Base-by-base conservation (phyloP, 2,797 vertebrate species). In the Lagocephalus sceleratus region DNA sequence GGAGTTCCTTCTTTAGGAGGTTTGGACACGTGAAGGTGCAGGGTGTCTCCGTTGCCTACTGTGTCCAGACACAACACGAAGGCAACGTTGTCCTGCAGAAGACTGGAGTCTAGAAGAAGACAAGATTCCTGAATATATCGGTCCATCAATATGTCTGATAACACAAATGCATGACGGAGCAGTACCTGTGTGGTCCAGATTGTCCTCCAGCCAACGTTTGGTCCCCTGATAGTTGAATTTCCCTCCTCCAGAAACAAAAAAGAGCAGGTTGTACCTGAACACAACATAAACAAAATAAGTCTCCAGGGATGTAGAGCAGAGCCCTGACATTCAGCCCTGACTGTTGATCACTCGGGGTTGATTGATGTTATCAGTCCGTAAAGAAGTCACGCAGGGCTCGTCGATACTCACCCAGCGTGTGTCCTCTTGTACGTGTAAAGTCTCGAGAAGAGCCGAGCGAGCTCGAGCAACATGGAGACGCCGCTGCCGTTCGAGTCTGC, bases 201-300 rank as follows among this genome's bases (percentile, higher is more conserved):
- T 96, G 81, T 99, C 97, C 66, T 99, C 97, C 65, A 99, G 84
- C 97, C 97, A 99, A 21, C 97, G 91, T 75, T 99, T 99, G 45
- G 97, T 98, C 29, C 97, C 97, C 84, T 99, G 97, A 64, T 98
- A 98, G 88, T 98, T 99, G 73, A 99, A 99, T 75, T 99, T 99
- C 16, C 97, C 97, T n/a, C 97, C 97, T 60, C 97, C 97, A 0
- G 97, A 98, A 0, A 97, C 91, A 63, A 99, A 99, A 88, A 99
- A 98, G 54, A 99, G 87, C 69, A 99, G 87, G 69, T 99, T 99
- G 79, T 97, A 99, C 81, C 97, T 99, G 70, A 51, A 57, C 41
- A 82, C 12, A 51, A 64, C 22, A 60, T 0, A 35, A 63, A 21
- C 26, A 4, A 57, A 23, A 47, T 20, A 50, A 21, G 21, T 44